Evolutionary conservation across 2,113 vertebrate genomes (phyloP).

Genomic region (Muscicapa adusta): DNA sequence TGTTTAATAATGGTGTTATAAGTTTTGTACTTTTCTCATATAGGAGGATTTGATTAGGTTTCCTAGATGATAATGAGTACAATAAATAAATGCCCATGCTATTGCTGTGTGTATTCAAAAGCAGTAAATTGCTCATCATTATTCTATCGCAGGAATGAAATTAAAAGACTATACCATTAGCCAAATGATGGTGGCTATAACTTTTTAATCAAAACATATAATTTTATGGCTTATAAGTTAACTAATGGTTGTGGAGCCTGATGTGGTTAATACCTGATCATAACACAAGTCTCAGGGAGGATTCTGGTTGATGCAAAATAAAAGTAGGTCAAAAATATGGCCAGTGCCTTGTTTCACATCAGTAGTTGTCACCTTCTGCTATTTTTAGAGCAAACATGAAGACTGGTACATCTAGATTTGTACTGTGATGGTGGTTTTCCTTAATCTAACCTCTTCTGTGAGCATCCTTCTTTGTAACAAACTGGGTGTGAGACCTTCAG

Average conservation of each 20-base stretch:
- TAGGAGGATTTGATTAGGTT: neutral
- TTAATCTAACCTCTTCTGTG: neutral
- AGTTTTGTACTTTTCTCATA: neutral
- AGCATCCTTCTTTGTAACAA: neutral
- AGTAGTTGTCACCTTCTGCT: neutral
- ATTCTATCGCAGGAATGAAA: conserved; percentile 32
- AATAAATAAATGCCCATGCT: conserved; percentile 5
- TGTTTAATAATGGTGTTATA: neutral
- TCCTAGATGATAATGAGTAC: conserved; percentile 7
- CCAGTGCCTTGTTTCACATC: neutral
- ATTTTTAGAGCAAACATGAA: neutral
- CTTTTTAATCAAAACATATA: conserved; percentile 49
- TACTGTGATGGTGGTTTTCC: neutral
- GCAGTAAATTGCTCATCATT: conserved; percentile 15
- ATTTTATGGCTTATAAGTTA: conserved; percentile 47
- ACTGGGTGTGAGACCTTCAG: neutral
- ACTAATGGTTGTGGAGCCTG: neutral
- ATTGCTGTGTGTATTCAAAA: neutral
- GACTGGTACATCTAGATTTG: neutral
- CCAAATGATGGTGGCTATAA: conserved; percentile 19
- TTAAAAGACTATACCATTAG: conserved; percentile 13
- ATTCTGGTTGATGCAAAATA: neutral
- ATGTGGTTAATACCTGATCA: neutral
- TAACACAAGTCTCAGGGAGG: neutral
- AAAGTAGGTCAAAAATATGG: neutral